These are phyloP conservation scores for Tromatobia lineatoria DNA, from an alignment of 2,888 invertebrate species.

Conservation along the genomic window DNA sequence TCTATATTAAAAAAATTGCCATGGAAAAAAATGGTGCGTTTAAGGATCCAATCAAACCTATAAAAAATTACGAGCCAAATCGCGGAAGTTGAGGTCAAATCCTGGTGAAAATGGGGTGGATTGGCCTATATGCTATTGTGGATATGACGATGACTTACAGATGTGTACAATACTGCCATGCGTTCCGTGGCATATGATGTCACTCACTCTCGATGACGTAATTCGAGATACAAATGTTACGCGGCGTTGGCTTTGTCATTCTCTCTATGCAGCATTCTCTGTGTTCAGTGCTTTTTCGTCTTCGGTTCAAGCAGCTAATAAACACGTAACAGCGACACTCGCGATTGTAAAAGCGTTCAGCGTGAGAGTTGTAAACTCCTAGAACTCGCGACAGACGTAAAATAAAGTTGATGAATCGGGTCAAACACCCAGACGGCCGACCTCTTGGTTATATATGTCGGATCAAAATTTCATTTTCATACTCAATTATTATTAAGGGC, in stretches of 20 bases:
- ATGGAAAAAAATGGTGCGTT: too few species aligned
- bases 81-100: too few species aligned
- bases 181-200: constrained; percentile 59
- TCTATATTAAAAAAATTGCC: too few species aligned
- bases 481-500: neutral
- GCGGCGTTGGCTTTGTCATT: constrained; percentile 22
- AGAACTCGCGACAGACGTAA: constrained; percentile 1
- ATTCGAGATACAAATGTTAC: constrained; percentile 60
- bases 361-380: constrained; percentile 21
- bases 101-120: too few species aligned
- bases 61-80: too few species aligned
- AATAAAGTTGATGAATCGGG: constrained; percentile 51
- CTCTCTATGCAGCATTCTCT: constrained; percentile 33
- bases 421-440: constrained; percentile 55
- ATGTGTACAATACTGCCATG: neutral
- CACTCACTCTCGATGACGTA: constrained; percentile 65
- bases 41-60: too few species aligned
- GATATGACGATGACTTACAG: constrained; percentile 13
- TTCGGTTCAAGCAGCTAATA: constrained; percentile 28
- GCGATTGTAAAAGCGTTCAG: neutral
- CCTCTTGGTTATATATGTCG: constrained; percentile 48
- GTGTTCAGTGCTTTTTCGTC: constrained; percentile 24
- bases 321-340: constrained; percentile 21
- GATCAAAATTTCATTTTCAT: constrained; percentile 59
- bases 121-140: constrained; percentile 56